A percentile compares a stretch with the other conserved stretches of the same genome.
These are phyloP conservation scores for Parnassius smintheus DNA, from an alignment of 2,888 invertebrate genomes.

Conservation along the genomic window DNA sequence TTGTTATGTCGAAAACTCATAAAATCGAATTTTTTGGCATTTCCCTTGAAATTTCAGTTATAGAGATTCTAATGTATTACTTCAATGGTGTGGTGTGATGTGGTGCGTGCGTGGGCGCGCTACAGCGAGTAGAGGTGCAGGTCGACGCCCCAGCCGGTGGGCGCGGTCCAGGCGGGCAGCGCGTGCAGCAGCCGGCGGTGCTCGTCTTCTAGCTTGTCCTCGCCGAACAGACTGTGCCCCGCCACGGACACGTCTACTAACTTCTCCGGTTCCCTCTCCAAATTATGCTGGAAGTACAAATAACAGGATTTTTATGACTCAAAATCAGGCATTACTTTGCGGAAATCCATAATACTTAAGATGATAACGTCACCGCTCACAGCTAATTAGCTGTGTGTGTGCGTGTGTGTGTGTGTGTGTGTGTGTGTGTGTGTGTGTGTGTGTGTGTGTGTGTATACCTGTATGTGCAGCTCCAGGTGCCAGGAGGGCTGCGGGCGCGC, in stretches of 20 bases:
- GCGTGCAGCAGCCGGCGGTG: constrained; percentile 77
- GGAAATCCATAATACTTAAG: too few species aligned
- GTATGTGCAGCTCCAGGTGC: constrained; percentile 25
- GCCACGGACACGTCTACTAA: constrained; percentile 80
- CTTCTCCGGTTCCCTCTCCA: constrained; percentile 17
- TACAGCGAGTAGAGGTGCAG: constrained; percentile 80
- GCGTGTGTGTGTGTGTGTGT: background rate
- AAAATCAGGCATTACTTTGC: too few species aligned
- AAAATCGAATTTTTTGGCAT: too few species aligned
- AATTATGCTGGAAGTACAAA: constrained; percentile 1
- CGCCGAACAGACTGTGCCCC: constrained; percentile 81
- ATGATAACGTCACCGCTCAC: too few species aligned
- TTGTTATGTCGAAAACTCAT: too few species aligned
- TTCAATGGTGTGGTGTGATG: too few species aligned
- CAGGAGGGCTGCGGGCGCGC: constrained; percentile 24
- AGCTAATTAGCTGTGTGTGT: too few species aligned
- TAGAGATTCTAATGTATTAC: too few species aligned
- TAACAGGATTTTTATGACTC: too few species aligned
- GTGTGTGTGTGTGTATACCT: constrained; percentile 1
- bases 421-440: too few species aligned
- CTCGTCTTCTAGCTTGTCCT: constrained; percentile 68
- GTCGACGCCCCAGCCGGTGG: constrained; percentile 86
- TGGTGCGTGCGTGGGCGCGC: background rate
- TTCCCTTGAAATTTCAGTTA: too few species aligned
- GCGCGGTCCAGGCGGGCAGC: constrained; percentile 84